phyloP scores from a whole-genome alignment of 2,888 invertebrate genomes.

The Agelastica alni region DNA sequence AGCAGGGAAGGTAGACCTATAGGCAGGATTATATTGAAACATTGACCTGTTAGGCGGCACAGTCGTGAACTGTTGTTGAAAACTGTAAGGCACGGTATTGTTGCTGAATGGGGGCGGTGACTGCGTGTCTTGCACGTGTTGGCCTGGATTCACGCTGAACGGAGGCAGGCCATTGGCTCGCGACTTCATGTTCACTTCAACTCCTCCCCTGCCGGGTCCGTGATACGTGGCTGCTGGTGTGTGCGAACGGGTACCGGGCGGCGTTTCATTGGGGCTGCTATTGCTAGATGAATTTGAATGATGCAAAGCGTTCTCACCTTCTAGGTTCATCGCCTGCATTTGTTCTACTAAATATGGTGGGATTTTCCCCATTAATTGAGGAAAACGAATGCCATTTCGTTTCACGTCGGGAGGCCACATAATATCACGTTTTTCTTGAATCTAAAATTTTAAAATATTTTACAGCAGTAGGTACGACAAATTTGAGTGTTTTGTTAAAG shows the following conservation, averaged over 20 bases:
- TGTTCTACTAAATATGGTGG: constrained; percentile 57
- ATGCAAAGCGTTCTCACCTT: constrained; percentile 58
- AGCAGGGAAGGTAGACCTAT: constrained; percentile 52
- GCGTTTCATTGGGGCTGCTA: constrained; percentile 64
- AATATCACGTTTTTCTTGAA: constrained; percentile 38
- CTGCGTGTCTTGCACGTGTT: constrained; percentile 49
- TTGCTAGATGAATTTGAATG: constrained; percentile 61
- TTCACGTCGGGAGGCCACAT: constrained; percentile 39
- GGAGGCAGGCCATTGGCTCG: constrained; percentile 48
- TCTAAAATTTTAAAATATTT: no score
- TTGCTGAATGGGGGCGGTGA: constrained; percentile 53
- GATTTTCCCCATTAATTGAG: constrained; percentile 27
- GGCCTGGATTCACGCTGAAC: constrained; percentile 42
- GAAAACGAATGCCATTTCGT: constrained; percentile 50
- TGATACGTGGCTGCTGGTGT: constrained; percentile 33
- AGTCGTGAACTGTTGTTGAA: constrained; percentile 51
- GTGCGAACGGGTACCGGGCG: constrained; percentile 57
- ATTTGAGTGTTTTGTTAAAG: no score
- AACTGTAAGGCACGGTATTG: constrained; percentile 61
- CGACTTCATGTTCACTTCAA: constrained; percentile 24
- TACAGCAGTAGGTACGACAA: no score
- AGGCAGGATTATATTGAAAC: constrained; percentile 46
- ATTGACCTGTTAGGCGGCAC: constrained; percentile 44
- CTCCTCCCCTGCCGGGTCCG: constrained; percentile 35
- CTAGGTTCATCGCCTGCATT: constrained; percentile 58